A percentile compares a stretch with the other conserved stretches of the same genome.
phyloP scores from a whole-genome alignment of 92 coral and sea anemone genomes.

The Actinernus sp. region DNA sequence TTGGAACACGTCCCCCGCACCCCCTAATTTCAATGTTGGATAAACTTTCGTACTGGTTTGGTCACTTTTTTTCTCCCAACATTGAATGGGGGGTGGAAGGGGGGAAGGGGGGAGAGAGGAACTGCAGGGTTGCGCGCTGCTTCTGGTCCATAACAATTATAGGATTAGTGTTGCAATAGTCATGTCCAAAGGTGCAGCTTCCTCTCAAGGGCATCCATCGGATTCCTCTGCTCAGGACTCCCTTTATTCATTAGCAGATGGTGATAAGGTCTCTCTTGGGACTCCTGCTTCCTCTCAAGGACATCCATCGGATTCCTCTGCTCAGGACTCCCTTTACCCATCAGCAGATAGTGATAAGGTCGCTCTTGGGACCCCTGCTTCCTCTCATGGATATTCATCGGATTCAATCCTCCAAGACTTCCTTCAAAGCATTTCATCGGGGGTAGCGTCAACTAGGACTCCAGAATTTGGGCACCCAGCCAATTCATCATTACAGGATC shows the following conservation, averaged over 20 bases:
- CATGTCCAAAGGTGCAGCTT: no score
- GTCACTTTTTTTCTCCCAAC: no score
- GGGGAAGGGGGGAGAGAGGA: no score
- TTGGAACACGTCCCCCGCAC: no score
- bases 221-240: slow-evolving; percentile 24
- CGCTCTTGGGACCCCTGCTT: slow-evolving; percentile 17
- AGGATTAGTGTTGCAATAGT: no score
- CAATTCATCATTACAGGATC: slow-evolving; percentile 8
- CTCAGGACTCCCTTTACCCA: background rate
- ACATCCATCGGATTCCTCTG: slow-evolving; percentile 61
- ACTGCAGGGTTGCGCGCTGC: no score
- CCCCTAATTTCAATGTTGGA: no score
- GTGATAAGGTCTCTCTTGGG: background rate
- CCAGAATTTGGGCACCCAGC: slow-evolving; percentile 17
- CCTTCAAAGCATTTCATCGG: slow-evolving; percentile 1
- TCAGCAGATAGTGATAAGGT: background rate
- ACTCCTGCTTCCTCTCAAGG: slow-evolving; percentile 20
- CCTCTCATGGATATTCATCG: slow-evolving; percentile 29
- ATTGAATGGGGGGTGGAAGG: no score
- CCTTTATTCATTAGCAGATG: no score
- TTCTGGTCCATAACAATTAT: no score
- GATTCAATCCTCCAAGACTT: slow-evolving; percentile 4
- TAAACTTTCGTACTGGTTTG: no score
- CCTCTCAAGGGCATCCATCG: slow-evolving; percentile 45
- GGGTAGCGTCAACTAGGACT: background rate